Percentiles rank a stretch among this genome's conserved stretches.
Evolutionary conservation across 2,797 vertebrate genomes (phyloP).

Genomic region (Tangara arthus): DNA sequence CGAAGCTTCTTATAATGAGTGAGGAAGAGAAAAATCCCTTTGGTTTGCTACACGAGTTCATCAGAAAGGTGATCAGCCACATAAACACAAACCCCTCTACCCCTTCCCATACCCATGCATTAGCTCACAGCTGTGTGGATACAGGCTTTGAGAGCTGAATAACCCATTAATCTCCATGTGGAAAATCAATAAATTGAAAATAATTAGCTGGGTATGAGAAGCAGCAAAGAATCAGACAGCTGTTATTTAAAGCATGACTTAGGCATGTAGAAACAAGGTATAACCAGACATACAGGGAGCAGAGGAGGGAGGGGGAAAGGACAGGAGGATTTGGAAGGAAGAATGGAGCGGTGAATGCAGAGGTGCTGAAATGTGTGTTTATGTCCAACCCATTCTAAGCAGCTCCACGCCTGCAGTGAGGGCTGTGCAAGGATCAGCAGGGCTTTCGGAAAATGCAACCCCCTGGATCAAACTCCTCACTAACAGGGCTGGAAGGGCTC

Average conservation of each 20-base stretch:
- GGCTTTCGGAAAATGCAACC: background rate
- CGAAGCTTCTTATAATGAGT: background rate
- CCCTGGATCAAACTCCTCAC: background rate
- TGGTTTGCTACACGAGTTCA: slow-evolving; percentile 24
- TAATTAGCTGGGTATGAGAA: slow-evolving; percentile 66
- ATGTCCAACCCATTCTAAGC: background rate
- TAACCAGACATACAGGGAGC: slow-evolving; percentile 9
- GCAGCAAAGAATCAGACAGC: slow-evolving; percentile 54
- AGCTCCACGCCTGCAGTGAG: background rate
- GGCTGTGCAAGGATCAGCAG: background rate
- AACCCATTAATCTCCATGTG: slow-evolving; percentile 64
- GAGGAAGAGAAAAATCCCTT: slow-evolving; percentile 7
- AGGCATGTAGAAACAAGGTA: slow-evolving; percentile 44
- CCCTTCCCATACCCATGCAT: background rate
- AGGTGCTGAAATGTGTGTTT: background rate
- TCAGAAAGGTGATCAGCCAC: slow-evolving; percentile 33
- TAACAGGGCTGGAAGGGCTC: background rate
- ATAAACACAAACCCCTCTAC: background rate
- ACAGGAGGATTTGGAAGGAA: background rate
- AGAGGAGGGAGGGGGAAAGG: background rate
- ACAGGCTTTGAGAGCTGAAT: slow-evolving; percentile 49
- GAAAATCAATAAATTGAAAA: slow-evolving; percentile 73
- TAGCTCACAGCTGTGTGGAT: slow-evolving; percentile 53
- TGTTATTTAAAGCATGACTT: slow-evolving; percentile 51
- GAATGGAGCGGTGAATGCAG: background rate